These are phyloP conservation scores for Motacilla tschutschensis DNA, from an alignment of 2,113 vertebrate genomes.

Conservation along the genomic window DNA sequence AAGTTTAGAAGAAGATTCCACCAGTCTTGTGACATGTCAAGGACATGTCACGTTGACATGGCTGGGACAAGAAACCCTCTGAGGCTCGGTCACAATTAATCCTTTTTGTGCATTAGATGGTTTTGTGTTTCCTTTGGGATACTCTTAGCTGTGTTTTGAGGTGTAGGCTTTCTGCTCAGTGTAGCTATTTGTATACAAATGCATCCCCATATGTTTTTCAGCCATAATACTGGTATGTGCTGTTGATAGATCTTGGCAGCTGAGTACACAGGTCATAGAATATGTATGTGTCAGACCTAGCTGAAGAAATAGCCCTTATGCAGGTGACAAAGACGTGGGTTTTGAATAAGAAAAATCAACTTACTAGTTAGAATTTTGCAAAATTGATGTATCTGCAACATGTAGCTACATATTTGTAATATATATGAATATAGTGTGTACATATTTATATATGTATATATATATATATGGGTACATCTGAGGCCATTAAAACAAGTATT, in stretches of 20 bases:
- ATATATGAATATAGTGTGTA: background rate
- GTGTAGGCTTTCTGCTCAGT: slow-evolving; percentile 36
- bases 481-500: background rate
- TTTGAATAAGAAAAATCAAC: background rate
- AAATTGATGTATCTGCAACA: background rate
- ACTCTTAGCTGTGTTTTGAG: slow-evolving; percentile 17
- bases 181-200: slow-evolving; percentile 21
- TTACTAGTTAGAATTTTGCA: background rate
- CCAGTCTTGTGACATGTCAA: slow-evolving; percentile 22
- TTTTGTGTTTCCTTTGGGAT: slow-evolving; percentile 51
- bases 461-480: background rate
- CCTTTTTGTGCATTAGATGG: slow-evolving; percentile 26
- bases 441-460: background rate
- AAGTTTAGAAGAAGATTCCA: slow-evolving; percentile 13
- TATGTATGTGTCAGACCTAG: background rate
- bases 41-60: background rate
- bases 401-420: background rate
- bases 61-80: slow-evolving; percentile 5
- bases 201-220: slow-evolving; percentile 32
- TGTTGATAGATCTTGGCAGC: slow-evolving; percentile 40
- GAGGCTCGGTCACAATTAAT: slow-evolving; percentile 31
- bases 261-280: slow-evolving; percentile 5
- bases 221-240: slow-evolving; percentile 7
- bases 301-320: background rate
- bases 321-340: background rate